A percentile compares a stretch with the other conserved stretches of the same genome.
Evolutionary conservation across 1,140 invertebrate species (phyloP).

Genomic region (Ectropis grisescens): DNA sequence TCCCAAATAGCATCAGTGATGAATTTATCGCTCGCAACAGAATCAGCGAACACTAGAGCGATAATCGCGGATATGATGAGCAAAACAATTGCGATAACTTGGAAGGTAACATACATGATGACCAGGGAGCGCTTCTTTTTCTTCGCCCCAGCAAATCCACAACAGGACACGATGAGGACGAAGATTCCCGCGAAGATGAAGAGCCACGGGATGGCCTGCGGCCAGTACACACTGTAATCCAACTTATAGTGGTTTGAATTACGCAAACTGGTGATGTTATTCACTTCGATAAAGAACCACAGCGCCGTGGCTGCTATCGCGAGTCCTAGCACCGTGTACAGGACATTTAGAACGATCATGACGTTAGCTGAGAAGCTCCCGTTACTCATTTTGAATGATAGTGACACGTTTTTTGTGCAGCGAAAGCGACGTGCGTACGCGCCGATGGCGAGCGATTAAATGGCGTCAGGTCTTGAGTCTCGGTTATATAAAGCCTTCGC

Average conservation of each 20-base stretch:
- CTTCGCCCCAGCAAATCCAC: slow-evolving; percentile 36
- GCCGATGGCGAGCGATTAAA: background rate
- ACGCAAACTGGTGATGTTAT: slow-evolving; percentile 36
- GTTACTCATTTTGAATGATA: slow-evolving; percentile 15
- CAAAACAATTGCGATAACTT: slow-evolving; percentile 21
- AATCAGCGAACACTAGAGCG: slow-evolving; percentile 38
- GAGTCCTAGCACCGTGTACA: slow-evolving; percentile 35
- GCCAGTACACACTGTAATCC: slow-evolving; percentile 58
- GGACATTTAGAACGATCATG: slow-evolving; percentile 35
- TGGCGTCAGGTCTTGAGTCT: background rate
- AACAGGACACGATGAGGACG: slow-evolving; percentile 32
- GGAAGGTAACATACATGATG: slow-evolving; percentile 23
- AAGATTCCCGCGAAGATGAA: slow-evolving; percentile 39
- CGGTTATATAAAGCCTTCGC: background rate
- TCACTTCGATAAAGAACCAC: slow-evolving; percentile 52
- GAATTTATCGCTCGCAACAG: slow-evolving; percentile 38
- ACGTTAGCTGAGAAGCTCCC: slow-evolving; percentile 16
- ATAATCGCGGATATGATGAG: slow-evolving; percentile 30
- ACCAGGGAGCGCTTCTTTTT: slow-evolving; percentile 31
- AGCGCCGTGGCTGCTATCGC: slow-evolving; percentile 32
- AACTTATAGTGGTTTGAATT: slow-evolving; percentile 52
- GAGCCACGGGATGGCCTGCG: slow-evolving; percentile 50
- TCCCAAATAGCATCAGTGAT: slow-evolving; percentile 55
- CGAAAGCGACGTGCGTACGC: background rate
- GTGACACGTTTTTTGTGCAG: no score